Percentiles rank a stretch among this genome's conserved stretches.
Conservation (phyloP, 1,140 invertebrate genomes). For the Heliothis virescens region DNA sequence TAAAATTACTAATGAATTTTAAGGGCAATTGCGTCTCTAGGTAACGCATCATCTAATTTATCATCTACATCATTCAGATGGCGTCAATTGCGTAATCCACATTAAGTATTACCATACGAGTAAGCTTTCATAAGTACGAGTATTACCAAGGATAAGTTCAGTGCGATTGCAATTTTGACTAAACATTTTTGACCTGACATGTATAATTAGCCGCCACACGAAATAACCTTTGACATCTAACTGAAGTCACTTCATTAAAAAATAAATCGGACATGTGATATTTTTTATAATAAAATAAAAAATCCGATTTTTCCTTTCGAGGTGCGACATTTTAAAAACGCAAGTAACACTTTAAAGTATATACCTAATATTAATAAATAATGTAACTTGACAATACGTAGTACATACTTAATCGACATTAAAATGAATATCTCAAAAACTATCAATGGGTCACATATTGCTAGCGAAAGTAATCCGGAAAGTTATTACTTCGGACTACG, state of each 20-base stretch:
- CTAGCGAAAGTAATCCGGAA: background rate
- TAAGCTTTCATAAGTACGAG: slow-evolving; percentile 48
- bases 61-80: too few relatives aligned
- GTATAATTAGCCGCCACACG: slow-evolving; percentile 62
- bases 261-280: background rate
- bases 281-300: too few relatives aligned
- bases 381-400: too few relatives aligned
- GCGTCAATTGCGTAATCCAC: slow-evolving; percentile 9
- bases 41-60: too few relatives aligned
- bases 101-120: background rate
- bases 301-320: too few relatives aligned
- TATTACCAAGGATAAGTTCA: slow-evolving; percentile 52
- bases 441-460: background rate
- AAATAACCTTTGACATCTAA: slow-evolving; percentile 61
- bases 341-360: too few relatives aligned
- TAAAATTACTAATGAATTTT: too few relatives aligned
- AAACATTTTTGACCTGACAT: slow-evolving; percentile 47
- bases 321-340: too few relatives aligned
- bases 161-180: slow-evolving; percentile 48
- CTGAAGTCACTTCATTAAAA: slow-evolving; percentile 30
- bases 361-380: too few relatives aligned
- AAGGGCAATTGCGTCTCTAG: too few relatives aligned
- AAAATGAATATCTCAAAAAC: slow-evolving; percentile 1
- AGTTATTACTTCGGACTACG: slow-evolving; percentile 3
- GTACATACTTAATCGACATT: background rate